Conservation (phyloP, 2,113 vertebrate genomes). For the Scytalopus superciliaris region DNA sequence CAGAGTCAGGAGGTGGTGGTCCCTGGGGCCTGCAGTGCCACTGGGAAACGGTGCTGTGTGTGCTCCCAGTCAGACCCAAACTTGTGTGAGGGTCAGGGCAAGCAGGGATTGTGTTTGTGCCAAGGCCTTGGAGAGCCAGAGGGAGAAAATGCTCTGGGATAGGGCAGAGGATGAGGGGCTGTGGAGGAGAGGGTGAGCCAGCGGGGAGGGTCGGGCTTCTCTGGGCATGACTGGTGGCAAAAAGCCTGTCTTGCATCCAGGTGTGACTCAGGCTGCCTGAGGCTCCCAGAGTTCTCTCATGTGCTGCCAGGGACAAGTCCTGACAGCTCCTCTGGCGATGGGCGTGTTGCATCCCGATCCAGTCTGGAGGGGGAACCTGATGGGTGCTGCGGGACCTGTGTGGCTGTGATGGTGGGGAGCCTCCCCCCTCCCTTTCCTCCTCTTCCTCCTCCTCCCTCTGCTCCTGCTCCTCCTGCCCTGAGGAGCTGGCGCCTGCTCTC, state of each 20-base stretch:
- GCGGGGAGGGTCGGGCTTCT: background rate
- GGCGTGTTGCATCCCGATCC: fast-evolving
- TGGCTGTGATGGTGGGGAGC: background rate
- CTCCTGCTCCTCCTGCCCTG: background rate
- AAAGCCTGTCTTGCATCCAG: background rate
- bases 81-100: fast-evolving
- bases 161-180: background rate
- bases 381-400: background rate
- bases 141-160: fast-evolving
- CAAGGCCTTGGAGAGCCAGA: background rate
- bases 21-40: background rate
- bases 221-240: background rate
- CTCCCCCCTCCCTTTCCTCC: background rate
- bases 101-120: background rate
- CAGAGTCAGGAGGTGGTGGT: background rate
- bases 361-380: background rate
- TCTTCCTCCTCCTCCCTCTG: background rate
- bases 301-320: conserved; percentile 13
- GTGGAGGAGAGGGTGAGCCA: background rate
- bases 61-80: fast-evolving
- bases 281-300: background rate
- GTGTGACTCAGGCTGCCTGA: background rate
- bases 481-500: background rate
- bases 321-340: background rate
- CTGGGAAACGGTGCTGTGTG: fast-evolving